Base-by-base conservation (phyloP, 2,888 invertebrate species). In the Brachypalpus laphriformis region DNA sequence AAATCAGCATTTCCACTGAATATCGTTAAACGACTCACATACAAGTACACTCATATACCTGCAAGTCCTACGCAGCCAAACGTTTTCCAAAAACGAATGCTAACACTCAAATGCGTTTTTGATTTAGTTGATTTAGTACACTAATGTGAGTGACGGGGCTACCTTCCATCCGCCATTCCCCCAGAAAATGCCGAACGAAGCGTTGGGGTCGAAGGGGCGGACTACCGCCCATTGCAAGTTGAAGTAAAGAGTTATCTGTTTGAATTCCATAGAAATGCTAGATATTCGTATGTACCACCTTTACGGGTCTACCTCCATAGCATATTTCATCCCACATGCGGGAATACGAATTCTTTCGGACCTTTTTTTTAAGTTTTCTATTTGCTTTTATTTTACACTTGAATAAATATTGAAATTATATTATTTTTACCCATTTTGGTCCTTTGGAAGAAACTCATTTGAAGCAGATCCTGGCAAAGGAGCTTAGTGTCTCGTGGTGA, bases 321-420 rank as follows among this genome's bases (percentile, higher is more conserved):
- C n/a, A 59, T 28, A 59, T 40, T 56, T 20, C 61, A 70, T 49
- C 61, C 3, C 56, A 49, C 56, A 61, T 42, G 47, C 47, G 47
- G 63, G 70, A 45, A 16, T 31, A 16, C 51, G n/a, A 61, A 49
- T 56, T 61, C 59, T 42, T 59, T 80, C 56, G 56, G 76, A 65
- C 65, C 34, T 65, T 72, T 68, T 65, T 70, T 82, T 28, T 25
- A 34, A 49, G 34, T 83, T 76, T 61, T 61, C 72, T 66, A 82
- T 82, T 82, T 86, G 75, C 76, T 45, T 81, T 63, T 66, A 57
- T 56, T 86, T 86, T 72, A 82, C 86, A 77, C 76, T 68, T 82
- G 86, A 86, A 86, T 77, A 86, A 86, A 86, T 86, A 86, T 86
- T 77, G 82, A 82, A 86, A 82, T 86, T 82, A 76, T 76, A 80